A percentile compares a stretch with the other conserved stretches of the same genome.
These are phyloP conservation scores for Semotilus atromaculatus DNA, from an alignment of 2,797 vertebrate genomes.

Conservation along the genomic window DNA sequence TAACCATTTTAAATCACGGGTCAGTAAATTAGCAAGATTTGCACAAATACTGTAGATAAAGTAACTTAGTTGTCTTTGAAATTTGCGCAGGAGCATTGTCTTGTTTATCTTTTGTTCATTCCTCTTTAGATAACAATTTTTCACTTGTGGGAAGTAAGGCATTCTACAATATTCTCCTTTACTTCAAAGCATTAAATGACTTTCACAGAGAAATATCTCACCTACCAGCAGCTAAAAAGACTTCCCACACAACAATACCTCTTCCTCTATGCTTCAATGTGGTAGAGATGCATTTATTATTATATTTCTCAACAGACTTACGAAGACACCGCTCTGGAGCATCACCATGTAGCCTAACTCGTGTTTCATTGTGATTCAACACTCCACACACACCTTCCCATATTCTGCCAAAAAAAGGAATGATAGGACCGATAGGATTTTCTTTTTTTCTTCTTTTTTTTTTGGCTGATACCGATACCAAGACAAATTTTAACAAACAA, in stretches of 20 bases:
- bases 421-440: no score
- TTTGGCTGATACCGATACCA: not conserved
- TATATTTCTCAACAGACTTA: not conserved
- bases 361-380: not conserved
- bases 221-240: not conserved
- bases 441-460: not conserved
- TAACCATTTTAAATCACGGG: no score
- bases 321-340: not conserved
- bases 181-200: not conserved
- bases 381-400: not conserved
- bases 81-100: not conserved
- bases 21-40: no score
- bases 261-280: not conserved
- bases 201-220: not conserved
- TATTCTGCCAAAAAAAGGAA: not conserved
- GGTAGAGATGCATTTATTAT: not conserved
- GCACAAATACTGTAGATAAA: no score
- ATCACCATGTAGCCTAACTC: not conserved
- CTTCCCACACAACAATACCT: not conserved
- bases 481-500: not conserved
- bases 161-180: not conserved
- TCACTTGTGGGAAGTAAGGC: not conserved
- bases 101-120: not conserved
- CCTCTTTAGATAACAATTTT: not conserved
- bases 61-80: not conserved